phyloP scores from a whole-genome alignment of 2,888 invertebrate genomes.

The Drosophila multiciliata region DNA sequence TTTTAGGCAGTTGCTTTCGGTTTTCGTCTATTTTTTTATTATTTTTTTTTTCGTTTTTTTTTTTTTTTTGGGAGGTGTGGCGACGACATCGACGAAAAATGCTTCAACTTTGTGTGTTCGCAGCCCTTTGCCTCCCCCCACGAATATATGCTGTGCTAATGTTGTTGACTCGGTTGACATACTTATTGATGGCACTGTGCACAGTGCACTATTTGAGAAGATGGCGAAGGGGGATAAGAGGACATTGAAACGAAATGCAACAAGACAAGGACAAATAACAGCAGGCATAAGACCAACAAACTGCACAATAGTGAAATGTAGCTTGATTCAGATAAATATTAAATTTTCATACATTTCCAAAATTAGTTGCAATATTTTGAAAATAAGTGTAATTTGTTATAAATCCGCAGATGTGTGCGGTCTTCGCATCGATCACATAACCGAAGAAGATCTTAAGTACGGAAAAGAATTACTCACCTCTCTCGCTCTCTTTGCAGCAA shows the following conservation, averaged over 20 bases:
- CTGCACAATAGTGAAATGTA: background rate
- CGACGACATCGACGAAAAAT: slow-evolving; percentile 66
- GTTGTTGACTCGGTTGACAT: slow-evolving; percentile 68
- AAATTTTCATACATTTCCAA: background rate
- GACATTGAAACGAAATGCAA: slow-evolving; percentile 50
- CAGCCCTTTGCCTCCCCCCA: background rate
- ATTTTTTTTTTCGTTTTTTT: no score
- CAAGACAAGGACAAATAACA: slow-evolving; percentile 37
- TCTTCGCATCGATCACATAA: slow-evolving; percentile 27
- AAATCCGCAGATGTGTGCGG: background rate
- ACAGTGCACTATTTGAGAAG: slow-evolving; percentile 7
- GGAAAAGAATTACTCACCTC: slow-evolving; percentile 36
- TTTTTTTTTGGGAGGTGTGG: slow-evolving; percentile 2
- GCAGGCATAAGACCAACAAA: background rate
- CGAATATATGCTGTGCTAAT: slow-evolving; percentile 37
- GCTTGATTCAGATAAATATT: background rate
- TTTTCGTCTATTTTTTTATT: slow-evolving; percentile 15
- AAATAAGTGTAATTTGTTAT: background rate
- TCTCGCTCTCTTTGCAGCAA: slow-evolving; percentile 23
- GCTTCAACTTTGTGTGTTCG: slow-evolving; percentile 21
- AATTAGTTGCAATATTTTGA: background rate
- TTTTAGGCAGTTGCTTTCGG: slow-evolving; percentile 27
- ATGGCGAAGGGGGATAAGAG: slow-evolving; percentile 22
- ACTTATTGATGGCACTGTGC: slow-evolving; percentile 69
- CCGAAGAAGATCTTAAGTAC: slow-evolving; percentile 2